Evolutionary conservation across 1,140 invertebrate genomes (phyloP).

Genomic region (Meloidogyne chitwoodi): DNA sequence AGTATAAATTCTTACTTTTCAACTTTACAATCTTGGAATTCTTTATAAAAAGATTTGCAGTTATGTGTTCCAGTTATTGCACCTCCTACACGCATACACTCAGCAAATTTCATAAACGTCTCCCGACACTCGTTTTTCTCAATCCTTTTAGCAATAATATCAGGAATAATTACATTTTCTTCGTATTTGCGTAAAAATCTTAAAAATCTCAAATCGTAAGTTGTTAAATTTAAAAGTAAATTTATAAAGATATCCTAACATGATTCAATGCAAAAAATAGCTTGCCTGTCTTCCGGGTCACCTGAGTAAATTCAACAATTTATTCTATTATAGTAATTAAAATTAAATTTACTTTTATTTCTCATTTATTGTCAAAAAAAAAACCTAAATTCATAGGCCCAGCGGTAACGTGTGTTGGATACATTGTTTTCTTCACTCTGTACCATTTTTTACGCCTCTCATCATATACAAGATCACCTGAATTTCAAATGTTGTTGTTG

Average conservation of each 20-base stretch:
- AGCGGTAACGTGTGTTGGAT: conserved; percentile 35
- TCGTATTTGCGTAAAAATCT: conserved; percentile 43
- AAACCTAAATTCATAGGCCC: conserved; percentile 46
- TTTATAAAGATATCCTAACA: not conserved
- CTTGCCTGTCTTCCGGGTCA: conserved; percentile 49
- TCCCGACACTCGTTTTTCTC: conserved; percentile 37
- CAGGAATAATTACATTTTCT: conserved; percentile 53
- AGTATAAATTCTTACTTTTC: conserved; percentile 32
- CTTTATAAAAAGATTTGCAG: conserved; percentile 38
- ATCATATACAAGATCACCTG: not conserved
- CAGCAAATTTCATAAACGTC: conserved; percentile 26
- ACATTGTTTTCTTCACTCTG: conserved; percentile 41
- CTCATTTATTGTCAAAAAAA: not conserved
- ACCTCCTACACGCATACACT: conserved; percentile 44
- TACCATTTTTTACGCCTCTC: not conserved
- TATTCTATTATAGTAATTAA: not conserved
- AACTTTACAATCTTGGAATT: conserved; percentile 49
- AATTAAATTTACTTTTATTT: not conserved
- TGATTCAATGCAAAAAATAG: not conserved
- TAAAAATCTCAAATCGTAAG: not conserved
- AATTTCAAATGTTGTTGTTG: not conserved
- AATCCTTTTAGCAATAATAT: conserved; percentile 49
- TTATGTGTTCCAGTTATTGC: conserved; percentile 33
- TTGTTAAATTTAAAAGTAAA: not conserved
- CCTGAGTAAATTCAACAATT: conserved; percentile 25